phyloP scores from a whole-genome alignment of 2,113 vertebrate species.

The Charina bottae region DNA sequence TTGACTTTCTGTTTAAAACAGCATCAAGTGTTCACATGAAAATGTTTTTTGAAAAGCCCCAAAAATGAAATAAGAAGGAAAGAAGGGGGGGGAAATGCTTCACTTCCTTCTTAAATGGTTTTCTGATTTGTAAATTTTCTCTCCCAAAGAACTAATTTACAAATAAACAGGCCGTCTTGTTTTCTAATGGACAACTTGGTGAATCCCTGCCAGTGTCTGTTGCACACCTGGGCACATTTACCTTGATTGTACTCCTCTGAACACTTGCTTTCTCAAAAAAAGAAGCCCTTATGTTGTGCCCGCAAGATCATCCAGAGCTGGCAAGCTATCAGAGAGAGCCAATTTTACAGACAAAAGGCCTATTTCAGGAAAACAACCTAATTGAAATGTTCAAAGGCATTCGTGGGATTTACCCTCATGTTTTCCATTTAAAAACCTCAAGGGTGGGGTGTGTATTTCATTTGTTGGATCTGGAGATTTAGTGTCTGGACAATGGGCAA shows the following conservation, averaged over 20 bases:
- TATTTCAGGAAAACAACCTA: not conserved
- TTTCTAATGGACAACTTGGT: conserved; percentile 14
- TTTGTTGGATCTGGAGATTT: not conserved
- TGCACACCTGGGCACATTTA: conserved; percentile 1
- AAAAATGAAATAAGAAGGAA: not conserved
- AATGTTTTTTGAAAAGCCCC: not conserved
- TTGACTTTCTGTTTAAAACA: not conserved
- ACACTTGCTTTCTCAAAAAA: conserved; percentile 5
- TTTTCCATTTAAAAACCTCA: not conserved
- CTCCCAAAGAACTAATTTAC: conserved; percentile 7
- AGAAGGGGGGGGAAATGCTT: not conserved
- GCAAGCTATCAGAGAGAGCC: not conserved
- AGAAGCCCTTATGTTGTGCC: conserved; percentile 19
- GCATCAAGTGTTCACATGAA: not conserved
- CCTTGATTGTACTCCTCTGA: not conserved
- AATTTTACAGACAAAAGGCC: not conserved
- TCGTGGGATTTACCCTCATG: not conserved
- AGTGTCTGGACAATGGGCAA: not conserved
- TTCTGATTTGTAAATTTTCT: not conserved
- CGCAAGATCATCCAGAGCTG: conserved; percentile 16
- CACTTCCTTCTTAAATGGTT: not conserved
- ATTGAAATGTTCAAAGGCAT: conserved; percentile 8
- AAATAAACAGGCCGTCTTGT: conserved; percentile 11
- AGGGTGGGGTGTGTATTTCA: not conserved
- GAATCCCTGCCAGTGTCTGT: not conserved